Conservation (phyloP, 2,888 invertebrate genomes). For the Rhabditoides inermis region DNA sequence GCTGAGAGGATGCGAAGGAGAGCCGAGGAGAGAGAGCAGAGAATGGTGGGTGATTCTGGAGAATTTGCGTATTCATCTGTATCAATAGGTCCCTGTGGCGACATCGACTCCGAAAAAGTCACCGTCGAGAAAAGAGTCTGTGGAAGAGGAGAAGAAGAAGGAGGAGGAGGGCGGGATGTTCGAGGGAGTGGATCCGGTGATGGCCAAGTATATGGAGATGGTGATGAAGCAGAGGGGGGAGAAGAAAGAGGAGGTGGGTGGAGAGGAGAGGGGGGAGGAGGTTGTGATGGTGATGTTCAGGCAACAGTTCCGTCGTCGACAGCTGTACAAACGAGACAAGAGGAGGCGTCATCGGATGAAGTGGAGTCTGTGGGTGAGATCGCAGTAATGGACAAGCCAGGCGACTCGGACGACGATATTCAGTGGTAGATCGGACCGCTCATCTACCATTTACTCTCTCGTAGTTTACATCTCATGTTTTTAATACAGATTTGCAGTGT, state of each 20-base stretch:
- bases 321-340: background rate
- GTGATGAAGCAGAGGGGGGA: constrained; percentile 15
- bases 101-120: too few relatives aligned
- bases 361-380: constrained; percentile 15
- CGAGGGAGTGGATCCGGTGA: constrained; percentile 26
- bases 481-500: too few relatives aligned
- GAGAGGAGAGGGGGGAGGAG: background rate
- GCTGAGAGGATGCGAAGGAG: too few relatives aligned
- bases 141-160: background rate
- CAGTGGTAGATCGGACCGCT: constrained; percentile 9
- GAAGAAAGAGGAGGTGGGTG: constrained; percentile 1
- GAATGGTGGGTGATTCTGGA: too few relatives aligned
- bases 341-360: constrained; percentile 9
- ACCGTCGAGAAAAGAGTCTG: too few relatives aligned
- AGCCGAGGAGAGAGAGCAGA: too few relatives aligned
- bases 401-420: constrained; percentile 6
- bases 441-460: too few relatives aligned
- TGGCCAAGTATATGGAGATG: constrained; percentile 30
- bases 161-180: constrained; percentile 4
- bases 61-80: too few relatives aligned
- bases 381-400: constrained; percentile 10
- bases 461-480: too few relatives aligned
- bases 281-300: background rate
- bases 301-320: too few relatives aligned
- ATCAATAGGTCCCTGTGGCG: too few relatives aligned